Conservation (phyloP, 1,140 invertebrate genomes). For the Sinella curviseta region DNA sequence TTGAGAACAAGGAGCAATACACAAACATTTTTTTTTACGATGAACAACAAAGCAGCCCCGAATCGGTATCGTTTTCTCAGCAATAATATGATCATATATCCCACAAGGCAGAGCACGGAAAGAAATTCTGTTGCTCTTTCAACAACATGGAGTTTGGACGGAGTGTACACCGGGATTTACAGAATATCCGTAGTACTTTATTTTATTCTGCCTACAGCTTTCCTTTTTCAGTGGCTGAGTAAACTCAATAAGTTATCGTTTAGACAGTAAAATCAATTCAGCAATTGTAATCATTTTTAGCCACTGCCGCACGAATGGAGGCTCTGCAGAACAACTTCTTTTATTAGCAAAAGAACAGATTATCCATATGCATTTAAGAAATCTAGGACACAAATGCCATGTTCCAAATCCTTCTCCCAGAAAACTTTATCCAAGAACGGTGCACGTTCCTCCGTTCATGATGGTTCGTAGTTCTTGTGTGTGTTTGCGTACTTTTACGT, state of each 20-base stretch:
- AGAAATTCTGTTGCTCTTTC: no score
- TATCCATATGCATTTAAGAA: not conserved
- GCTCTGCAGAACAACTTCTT: not conserved
- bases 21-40: no score
- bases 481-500: not conserved
- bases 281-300: not conserved
- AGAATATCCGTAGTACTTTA: no score
- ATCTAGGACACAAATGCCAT: not conserved
- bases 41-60: no score
- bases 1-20: no score
- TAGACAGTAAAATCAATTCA: not conserved
- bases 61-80: no score
- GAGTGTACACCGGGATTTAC: no score
- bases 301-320: not conserved
- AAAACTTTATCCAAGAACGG: not conserved
- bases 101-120: no score
- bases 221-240: no score
- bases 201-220: no score
- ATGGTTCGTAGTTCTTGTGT: not conserved
- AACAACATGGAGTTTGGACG: no score
- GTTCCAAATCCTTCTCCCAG: not conserved
- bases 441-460: not conserved
- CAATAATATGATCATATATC: no score
- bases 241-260: not conserved
- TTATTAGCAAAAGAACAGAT: not conserved